Evolutionary conservation across 1,140 invertebrate species (phyloP), one percentile per base, ranked within the genome.

Genomic region (Asbolus verrucosus): DNA sequence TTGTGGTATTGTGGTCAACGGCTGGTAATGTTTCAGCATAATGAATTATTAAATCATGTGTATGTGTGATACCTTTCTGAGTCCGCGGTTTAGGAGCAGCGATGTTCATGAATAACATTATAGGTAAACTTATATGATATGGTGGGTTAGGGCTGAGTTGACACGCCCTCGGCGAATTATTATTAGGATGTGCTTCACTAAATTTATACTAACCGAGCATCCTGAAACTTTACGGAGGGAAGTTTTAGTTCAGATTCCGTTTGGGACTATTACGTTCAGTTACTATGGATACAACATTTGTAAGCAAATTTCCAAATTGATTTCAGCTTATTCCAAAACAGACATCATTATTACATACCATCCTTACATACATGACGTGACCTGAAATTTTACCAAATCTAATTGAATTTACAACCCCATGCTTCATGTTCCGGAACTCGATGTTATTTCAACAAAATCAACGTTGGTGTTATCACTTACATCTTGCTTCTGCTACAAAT

Each of bases 211-310:
- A 62, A 62, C 59, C 36, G 30, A 62, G 36, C 59, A 62, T 62
- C 59, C 59, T 62, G 31, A 62, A 62, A 62, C 59, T 62, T 62
- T 62, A 62, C 59, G 30, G 36, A 39, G 36, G 36, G 59, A 38
- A 62, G 36, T 62, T 62, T 62, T 62, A 62, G 59, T 36, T 62
- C 36, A 39, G 30, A 62, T 62, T 62, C 59, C 59, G 59, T 62
- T 62, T 62, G 46, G 46, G 46, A 54, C 46, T 54, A 54, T 54
- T 54, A 54, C 46, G 46, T 54, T 54, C 46, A 54, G 46, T 54
- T 54, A 54, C 46, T 54, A 54, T 54, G 46, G 46, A 54, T 54
- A 54, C 46, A 54, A 54, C 46, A 54, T 54, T 54, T 54, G 46
- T 54, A 54, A 54, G 46, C 46, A 54, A 54, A 54, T 54, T 54